Conservation (phyloP, 2,797 vertebrate genomes). For the Pseudocheirus occidentalis region DNA sequence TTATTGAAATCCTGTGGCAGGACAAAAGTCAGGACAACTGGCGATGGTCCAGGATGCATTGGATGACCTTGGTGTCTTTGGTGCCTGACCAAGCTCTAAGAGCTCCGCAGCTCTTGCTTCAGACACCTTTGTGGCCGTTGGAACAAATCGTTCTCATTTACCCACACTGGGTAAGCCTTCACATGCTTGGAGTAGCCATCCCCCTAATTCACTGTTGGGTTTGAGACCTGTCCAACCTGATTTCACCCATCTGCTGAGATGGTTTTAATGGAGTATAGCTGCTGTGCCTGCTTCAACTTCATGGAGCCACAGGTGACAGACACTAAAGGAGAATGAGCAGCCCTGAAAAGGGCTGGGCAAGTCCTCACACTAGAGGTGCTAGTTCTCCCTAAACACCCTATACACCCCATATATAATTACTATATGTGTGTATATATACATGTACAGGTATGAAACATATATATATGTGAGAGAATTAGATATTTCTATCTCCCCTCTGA, state of each 20-base stretch:
- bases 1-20: neutral
- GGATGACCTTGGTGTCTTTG: neutral
- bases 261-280: neutral
- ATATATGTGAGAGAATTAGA: too few relatives aligned
- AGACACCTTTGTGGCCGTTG: neutral
- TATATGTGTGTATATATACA: too few relatives aligned
- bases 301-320: neutral
- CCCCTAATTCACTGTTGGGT: neutral
- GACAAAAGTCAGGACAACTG: neutral
- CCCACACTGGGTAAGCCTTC: neutral
- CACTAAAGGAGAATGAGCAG: too few relatives aligned
- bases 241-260: neutral
- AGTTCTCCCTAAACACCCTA: neutral
- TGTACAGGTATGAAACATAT: too few relatives aligned
- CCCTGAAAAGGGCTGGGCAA: neutral
- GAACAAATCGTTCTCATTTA: neutral
- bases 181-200: neutral
- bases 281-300: neutral
- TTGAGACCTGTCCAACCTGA: neutral
- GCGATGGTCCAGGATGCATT: neutral
- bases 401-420: neutral
- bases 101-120: neutral
- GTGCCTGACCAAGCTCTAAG: neutral
- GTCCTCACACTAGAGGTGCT: neutral
- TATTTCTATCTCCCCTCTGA: too few relatives aligned